Base-by-base conservation (phyloP, 2,113 vertebrate genomes). In the Microcebus griseorufus region DNA sequence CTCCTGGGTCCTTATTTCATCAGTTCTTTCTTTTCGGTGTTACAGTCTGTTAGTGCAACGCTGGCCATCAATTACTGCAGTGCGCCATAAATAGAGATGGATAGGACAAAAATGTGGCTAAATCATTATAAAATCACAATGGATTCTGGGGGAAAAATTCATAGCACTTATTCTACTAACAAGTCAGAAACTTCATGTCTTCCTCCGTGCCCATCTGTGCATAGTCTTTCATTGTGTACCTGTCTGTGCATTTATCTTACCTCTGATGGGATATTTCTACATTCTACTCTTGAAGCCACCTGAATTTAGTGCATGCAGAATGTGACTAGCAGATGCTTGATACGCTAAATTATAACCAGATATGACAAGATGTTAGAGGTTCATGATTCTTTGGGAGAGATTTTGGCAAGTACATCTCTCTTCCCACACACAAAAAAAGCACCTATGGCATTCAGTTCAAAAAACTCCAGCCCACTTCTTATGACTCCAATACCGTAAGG, bases 261-360 rank as follows among this genome's bases (percentile, higher is more conserved):
- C 27, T 84, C 60, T 92, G 17, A 75, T 7, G 4, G 16, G 37
- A 42, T 13, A 64, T 20, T 70, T 65, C 29, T n/a, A 39, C 18
- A 65, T 92, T 64, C 37, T 76, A 27, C 34, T 65, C 67, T 72
- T 64, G 48, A 96, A 86, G 29, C 9, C 13, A 29, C 29, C 78
- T 60, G 96, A 80, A 93, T 92, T 87, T 64, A 93, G 23, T 95
- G 72, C 48, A 53, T 42, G 60, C 23, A 85, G 64, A 93, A 91
- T 93, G 42, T 80, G 78, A 27, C 53, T 83, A 94, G 65, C 72
- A 96, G 85, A 96, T 83, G 81, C 12, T 85, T 75, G 48, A 88
- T 91, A 84, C 29, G 8, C 76, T 96, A 95, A 94, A 91, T 88
- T 69, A 96, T n/a, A 93, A 29, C 85, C 60, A 91, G 34, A 69